phyloP scores from a whole-genome alignment of 2,888 invertebrate species.

The Drosophila testacea region DNA sequence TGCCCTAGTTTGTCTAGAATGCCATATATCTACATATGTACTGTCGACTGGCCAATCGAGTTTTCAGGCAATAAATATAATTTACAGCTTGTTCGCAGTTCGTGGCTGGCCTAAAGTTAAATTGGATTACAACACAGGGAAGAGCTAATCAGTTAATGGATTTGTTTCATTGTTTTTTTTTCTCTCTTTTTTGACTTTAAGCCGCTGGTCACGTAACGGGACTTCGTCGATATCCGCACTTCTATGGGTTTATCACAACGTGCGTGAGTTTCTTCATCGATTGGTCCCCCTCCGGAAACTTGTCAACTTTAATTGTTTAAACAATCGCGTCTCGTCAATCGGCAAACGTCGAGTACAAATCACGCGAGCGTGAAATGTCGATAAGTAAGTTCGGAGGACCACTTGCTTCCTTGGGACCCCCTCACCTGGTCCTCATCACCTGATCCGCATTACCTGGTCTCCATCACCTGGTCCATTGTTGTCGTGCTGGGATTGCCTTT shows the following conservation, averaged over 20 bases:
- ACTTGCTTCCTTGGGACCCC: conserved; percentile 15
- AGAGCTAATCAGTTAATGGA: conserved; percentile 70
- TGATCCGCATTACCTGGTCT: not conserved
- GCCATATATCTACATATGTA: not conserved
- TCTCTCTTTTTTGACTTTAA: conserved; percentile 15
- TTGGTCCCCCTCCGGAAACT: conserved; percentile 3
- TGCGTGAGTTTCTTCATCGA: conserved; percentile 25
- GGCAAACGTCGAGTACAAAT: conserved; percentile 24
- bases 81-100: conserved; percentile 3
- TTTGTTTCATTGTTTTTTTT: not conserved
- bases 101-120: conserved; percentile 2
- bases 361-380: conserved; percentile 48
- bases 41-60: conserved; percentile 20
- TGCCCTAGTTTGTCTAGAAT: not conserved
- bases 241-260: conserved; percentile 7
- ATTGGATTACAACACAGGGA: conserved; percentile 20
- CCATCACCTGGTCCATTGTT: not conserved
- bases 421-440: not conserved
- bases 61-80: conserved; percentile 17
- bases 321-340: conserved; percentile 31
- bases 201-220: conserved; percentile 44
- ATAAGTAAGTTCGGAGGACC: conserved; percentile 35
- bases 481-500: conserved; percentile 10
- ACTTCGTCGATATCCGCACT: conserved; percentile 6
- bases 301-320: conserved; percentile 51